A percentile compares a stretch with the other conserved stretches of the same genome.
These are phyloP conservation scores for Anarrhichthys ocellatus DNA, from an alignment of 2,113 vertebrate species.

Conservation along the genomic window DNA sequence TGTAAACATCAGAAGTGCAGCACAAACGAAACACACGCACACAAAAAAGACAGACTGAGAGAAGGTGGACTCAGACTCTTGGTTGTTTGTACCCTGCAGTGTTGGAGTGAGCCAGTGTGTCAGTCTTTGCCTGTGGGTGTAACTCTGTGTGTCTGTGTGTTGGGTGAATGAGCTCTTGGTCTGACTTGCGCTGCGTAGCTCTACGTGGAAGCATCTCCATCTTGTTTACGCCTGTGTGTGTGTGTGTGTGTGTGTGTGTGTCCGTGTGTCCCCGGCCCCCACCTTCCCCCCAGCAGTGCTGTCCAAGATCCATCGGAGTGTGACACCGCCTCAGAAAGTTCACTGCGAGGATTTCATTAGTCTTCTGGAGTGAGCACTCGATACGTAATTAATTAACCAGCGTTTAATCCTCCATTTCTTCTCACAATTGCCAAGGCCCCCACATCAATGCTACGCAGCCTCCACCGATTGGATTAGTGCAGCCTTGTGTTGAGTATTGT, in stretches of 20 bases:
- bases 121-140: background rate
- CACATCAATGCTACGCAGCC: slow-evolving; percentile 62
- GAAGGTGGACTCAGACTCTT: background rate
- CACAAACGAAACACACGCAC: slow-evolving; percentile 25
- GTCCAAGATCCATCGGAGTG: slow-evolving; percentile 46
- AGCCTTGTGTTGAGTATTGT: slow-evolving; percentile 47
- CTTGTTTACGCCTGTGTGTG: background rate
- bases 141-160: background rate
- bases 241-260: background rate
- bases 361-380: slow-evolving; percentile 63
- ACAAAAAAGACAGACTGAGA: background rate
- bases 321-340: slow-evolving; percentile 56
- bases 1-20: slow-evolving; percentile 27
- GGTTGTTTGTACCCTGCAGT: background rate
- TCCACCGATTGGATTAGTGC: slow-evolving; percentile 70
- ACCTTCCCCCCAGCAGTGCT: background rate
- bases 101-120: background rate
- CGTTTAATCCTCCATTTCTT: slow-evolving; percentile 75
- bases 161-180: background rate
- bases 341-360: slow-evolving; percentile 63
- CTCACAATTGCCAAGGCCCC: slow-evolving; percentile 60
- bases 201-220: background rate
- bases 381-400: slow-evolving; percentile 76
- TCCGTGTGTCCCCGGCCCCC: background rate
- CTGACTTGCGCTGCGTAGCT: background rate